These are phyloP conservation scores for Acanthurus tractus DNA, from an alignment of 2,797 vertebrate species.

Conservation along the genomic window DNA sequence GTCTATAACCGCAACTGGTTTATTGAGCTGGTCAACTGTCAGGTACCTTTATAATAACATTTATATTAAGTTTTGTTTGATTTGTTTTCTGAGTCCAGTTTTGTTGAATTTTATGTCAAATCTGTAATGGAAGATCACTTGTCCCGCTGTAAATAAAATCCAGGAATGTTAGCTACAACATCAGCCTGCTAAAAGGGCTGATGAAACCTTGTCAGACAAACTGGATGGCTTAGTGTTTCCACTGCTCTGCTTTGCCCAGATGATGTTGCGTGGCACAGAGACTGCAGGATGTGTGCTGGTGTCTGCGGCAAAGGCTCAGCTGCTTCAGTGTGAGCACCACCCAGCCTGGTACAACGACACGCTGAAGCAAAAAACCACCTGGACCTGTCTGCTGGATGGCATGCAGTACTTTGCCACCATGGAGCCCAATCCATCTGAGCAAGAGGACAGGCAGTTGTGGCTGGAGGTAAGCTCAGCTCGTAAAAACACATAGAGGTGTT, in stretches of 20 bases:
- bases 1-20: conserved; percentile 98
- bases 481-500: not conserved
- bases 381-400: conserved; percentile 96
- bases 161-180: not conserved
- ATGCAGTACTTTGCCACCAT: conserved; percentile 99
- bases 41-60: conserved; percentile 83
- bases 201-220: conserved; percentile 4
- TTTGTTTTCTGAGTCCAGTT: not conserved
- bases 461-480: conserved; percentile 87
- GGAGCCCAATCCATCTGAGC: conserved; percentile 92
- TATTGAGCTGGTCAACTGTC: conserved; percentile 97
- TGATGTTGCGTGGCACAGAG: conserved; percentile 97
- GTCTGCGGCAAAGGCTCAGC: conserved; percentile 95
- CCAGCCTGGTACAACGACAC: conserved; percentile 97
- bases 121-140: not conserved
- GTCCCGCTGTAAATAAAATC: not conserved
- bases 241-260: conserved; percentile 78
- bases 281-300: conserved; percentile 97
- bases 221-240: not conserved
- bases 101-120: not conserved
- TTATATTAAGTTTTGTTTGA: not conserved
- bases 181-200: not conserved
- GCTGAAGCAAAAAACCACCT: conserved; percentile 97
- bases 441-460: conserved; percentile 95
- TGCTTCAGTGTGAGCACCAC: conserved; percentile 96